A percentile compares a stretch with the other conserved stretches of the same genome.
phyloP scores from a whole-genome alignment of 2,113 vertebrate genomes.

The Melanocharis versteri region DNA sequence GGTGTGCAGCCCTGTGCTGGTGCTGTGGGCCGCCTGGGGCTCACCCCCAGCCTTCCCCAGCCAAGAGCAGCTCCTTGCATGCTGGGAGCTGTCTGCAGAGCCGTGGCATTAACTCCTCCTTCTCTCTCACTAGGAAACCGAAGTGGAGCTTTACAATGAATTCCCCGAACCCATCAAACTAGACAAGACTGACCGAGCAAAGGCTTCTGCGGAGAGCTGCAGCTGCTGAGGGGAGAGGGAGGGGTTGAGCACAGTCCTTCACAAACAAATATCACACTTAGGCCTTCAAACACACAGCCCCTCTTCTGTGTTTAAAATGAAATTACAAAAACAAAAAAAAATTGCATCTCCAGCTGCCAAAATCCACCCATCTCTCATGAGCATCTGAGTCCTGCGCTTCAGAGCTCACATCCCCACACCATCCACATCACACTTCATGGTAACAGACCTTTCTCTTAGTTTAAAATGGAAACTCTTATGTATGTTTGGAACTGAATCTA shows the following conservation, averaged over 20 bases:
- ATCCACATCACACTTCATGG: constrained; percentile 50
- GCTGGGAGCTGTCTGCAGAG: neutral
- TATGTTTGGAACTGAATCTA: constrained; percentile 68
- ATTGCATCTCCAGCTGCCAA: constrained; percentile 74
- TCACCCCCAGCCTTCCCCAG: neutral
- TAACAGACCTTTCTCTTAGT: constrained; percentile 65
- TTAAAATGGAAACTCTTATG: constrained; percentile 59
- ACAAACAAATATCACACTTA: constrained; percentile 75
- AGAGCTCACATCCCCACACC: constrained; percentile 37
- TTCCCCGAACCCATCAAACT: constrained; percentile 98
- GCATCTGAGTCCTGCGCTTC: constrained; percentile 49
- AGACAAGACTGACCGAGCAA: constrained; percentile 92
- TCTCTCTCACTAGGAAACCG: constrained; percentile 83
- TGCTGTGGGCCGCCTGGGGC: neutral
- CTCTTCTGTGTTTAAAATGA: constrained; percentile 66
- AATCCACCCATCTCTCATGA: constrained; percentile 61
- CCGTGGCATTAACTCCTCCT: neutral
- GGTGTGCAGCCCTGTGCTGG: neutral
- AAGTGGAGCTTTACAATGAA: constrained; percentile 98
- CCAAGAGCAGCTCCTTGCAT: neutral
- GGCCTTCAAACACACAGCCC: constrained; percentile 79
- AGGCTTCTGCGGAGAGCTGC: constrained; percentile 88
- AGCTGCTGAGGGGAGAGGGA: constrained; percentile 87
- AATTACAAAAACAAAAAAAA: constrained; percentile 14
- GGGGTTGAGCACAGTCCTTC: constrained; percentile 79